Conservation (phyloP, 2,113 vertebrate genomes). For the Microcebus griseorufus region DNA sequence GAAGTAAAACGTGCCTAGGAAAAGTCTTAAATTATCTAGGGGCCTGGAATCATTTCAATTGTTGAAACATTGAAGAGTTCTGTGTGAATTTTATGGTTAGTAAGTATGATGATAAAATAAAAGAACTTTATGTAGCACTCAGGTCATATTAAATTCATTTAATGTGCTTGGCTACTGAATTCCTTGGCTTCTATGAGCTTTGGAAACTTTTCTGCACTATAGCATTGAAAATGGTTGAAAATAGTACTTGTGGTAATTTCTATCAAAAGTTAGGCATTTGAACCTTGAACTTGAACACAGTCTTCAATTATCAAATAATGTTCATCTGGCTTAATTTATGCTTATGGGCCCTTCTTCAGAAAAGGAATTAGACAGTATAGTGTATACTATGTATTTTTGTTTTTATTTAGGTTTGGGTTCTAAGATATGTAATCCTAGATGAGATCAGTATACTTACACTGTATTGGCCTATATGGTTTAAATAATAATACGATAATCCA, state of each 20-base stretch:
- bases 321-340: not conserved
- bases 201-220: not conserved
- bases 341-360: not conserved
- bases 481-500: not conserved
- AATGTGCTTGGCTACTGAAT: not conserved
- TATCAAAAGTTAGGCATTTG: not conserved
- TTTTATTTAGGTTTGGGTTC: not conserved
- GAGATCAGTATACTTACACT: not conserved
- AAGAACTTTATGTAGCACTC: not conserved
- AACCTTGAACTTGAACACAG: not conserved
- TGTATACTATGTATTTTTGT: not conserved
- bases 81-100: not conserved
- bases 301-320: conserved; percentile 3
- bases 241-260: not conserved
- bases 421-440: not conserved
- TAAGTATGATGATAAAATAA: not conserved
- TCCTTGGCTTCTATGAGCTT: not conserved
- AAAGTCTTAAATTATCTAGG: not conserved
- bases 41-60: not conserved
- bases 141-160: not conserved
- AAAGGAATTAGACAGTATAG: not conserved
- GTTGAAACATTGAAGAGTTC: not conserved
- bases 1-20: not conserved
- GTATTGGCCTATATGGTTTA: not conserved
- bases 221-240: not conserved